A percentile compares a stretch with the other conserved stretches of the same genome.
phyloP scores from a whole-genome alignment of 2,113 vertebrate genomes.

The Antigone vipio region DNA sequence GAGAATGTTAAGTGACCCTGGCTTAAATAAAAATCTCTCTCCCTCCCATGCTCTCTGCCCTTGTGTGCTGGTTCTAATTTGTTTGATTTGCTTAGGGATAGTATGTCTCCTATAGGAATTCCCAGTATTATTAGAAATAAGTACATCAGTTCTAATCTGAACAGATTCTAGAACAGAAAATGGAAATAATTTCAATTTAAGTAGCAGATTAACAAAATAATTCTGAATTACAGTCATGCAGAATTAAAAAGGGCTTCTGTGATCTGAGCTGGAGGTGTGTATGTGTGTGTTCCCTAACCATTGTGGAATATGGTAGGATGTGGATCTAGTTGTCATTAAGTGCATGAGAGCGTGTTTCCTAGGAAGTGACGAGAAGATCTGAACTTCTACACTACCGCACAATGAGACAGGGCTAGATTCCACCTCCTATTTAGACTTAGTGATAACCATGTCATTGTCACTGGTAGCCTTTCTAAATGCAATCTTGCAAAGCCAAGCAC shows the following conservation, averaged over 20 bases:
- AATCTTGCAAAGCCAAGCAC: not conserved
- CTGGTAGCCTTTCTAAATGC: not conserved
- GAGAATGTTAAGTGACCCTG: not conserved
- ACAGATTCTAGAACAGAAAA: not conserved
- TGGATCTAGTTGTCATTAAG: not conserved
- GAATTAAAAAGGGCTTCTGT: not conserved
- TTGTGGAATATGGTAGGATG: not conserved
- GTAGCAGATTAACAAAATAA: not conserved
- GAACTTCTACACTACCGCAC: not conserved
- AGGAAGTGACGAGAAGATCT: not conserved
- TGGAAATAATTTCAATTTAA: not conserved
- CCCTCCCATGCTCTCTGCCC: accelerated
- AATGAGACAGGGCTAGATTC: not conserved
- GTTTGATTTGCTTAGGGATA: not conserved
- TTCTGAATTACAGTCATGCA: not conserved
- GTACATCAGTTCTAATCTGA: not conserved
- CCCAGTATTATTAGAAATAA: not conserved
- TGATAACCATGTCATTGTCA: not conserved
- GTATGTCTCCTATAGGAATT: not conserved
- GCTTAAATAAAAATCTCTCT: not conserved
- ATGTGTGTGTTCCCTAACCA: not conserved
- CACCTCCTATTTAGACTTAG: not conserved
- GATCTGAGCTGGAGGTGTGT: not conserved
- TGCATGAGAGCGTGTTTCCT: not conserved
- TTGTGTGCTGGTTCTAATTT: not conserved